phyloP scores from a whole-genome alignment of 92 coral and sea anemone genomes.

The Pocillopora meandrina region DNA sequence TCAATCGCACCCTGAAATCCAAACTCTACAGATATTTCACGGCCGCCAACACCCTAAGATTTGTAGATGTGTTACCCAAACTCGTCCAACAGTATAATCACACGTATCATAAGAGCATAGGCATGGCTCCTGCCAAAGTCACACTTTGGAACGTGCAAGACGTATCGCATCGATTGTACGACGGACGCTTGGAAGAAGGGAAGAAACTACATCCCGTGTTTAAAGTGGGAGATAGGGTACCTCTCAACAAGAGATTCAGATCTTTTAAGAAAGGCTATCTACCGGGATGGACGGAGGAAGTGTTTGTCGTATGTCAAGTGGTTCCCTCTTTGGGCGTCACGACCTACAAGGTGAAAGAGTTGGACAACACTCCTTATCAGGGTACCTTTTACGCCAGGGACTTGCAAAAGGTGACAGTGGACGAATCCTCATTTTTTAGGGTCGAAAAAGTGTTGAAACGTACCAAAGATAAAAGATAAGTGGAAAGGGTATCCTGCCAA shows the following conservation, averaged over 20 bases:
- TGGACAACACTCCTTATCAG: background rate
- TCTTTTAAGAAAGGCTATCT: background rate
- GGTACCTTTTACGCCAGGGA: constrained; percentile 50
- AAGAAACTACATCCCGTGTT: no score
- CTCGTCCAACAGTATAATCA: no score
- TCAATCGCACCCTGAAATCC: constrained; percentile 46
- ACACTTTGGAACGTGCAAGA: no score
- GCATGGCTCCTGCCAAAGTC: no score
- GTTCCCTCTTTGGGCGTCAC: background rate
- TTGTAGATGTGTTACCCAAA: constrained; percentile 28
- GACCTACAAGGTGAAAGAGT: background rate
- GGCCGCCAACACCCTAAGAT: constrained; percentile 20
- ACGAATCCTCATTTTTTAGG: constrained; percentile 15
- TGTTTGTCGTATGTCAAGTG: background rate
- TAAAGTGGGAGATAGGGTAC: background rate
- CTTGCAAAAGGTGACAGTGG: constrained; percentile 35
- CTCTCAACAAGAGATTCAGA: background rate
- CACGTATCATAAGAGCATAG: no score
- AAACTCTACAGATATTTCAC: constrained; percentile 58
- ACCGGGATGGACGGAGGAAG: constrained; percentile 2
- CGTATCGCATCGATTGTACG: no score
- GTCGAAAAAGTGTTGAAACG: constrained; percentile 46
- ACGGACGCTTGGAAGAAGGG: no score
- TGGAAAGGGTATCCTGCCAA: constrained; percentile 57
- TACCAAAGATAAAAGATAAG: constrained; percentile 15